A percentile compares a stretch with the other conserved stretches of the same genome.
phyloP scores from a whole-genome alignment of 1,140 invertebrate species.

The Babylonia areolata region DNA sequence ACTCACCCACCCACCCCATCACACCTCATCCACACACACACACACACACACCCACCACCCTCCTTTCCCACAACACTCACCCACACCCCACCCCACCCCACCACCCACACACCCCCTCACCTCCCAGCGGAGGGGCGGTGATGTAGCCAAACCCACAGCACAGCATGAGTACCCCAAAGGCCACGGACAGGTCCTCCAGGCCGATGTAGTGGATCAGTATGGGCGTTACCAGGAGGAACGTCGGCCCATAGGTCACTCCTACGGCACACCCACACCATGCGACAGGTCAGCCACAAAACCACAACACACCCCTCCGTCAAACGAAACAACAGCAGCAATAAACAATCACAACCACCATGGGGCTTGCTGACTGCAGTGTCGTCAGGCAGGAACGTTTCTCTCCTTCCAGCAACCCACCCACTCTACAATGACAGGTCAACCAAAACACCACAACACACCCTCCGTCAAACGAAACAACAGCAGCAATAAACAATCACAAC shows the following conservation, averaged over 20 bases:
- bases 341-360: neutral
- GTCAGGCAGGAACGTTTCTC: too few species aligned
- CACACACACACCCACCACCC: neutral
- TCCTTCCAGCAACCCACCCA: too few species aligned
- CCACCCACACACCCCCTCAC: neutral
- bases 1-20: too few species aligned
- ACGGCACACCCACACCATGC: neutral
- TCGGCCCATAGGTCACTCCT: conserved; percentile 30
- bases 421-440: too few species aligned
- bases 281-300: neutral
- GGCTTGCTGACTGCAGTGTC: too few species aligned
- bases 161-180: conserved; percentile 31
- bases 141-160: conserved; percentile 31
- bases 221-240: conserved; percentile 33
- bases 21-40: too few species aligned
- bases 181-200: conserved; percentile 26
- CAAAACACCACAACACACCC: too few species aligned
- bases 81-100: neutral
- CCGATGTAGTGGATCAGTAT: conserved; percentile 31
- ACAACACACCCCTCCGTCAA: neutral
- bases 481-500: too few species aligned
- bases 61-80: too few species aligned
- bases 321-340: conserved; percentile 5
- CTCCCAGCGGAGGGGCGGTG: conserved; percentile 24
- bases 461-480: too few species aligned